Base-by-base conservation (phyloP, 2,113 vertebrate species). In the Crotophaga sulcirostris region DNA sequence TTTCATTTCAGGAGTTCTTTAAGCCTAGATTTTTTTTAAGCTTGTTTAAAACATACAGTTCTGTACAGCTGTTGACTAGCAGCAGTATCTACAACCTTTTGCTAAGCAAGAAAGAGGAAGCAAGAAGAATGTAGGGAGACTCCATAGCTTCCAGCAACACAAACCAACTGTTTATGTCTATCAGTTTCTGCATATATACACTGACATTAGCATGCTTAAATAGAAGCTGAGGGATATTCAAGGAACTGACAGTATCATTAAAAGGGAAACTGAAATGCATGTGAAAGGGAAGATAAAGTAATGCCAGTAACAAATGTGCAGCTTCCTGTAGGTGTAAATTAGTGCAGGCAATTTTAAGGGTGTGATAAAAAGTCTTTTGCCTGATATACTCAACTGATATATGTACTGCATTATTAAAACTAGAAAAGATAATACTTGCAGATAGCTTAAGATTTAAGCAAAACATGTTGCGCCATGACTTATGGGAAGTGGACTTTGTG, bases 1-100 rank as follows among this genome's bases (percentile, higher is more conserved):
- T 85, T 96, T 84, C 20, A 47, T 92, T 97, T 96, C 78, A 91
- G 80, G 86, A 63, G 25, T 74, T 87, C 64, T 89, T 93, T 85
- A 93, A 78, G 36, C 83, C 42, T 63, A 38, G 34, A 31, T 25
- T 17, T 63, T 89, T 87, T 86, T 49, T 13, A 55, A 96, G 26
- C 79, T 54, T 70, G 58, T 79, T 92, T 81, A 58, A 73, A 78
- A 68, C 26, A 54, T 26, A 18, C n/a, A 69, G 92, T 86, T 94
- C 40, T 28, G 82, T 34, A 34, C 25, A 82, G 28, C 36, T 82
- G 36, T 59, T 92, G 40, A 59, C 24, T 81, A 86, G 49, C 13
- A 95, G 69, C 73, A 84, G 64, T 21, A 67, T 8, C 58, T 34
- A 40, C 62, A 79, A 77, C 14, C 6, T 73, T 95, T 62, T 80